phyloP scores from a whole-genome alignment of 2,888 invertebrate genomes.

The Pherbina coryleti region DNA sequence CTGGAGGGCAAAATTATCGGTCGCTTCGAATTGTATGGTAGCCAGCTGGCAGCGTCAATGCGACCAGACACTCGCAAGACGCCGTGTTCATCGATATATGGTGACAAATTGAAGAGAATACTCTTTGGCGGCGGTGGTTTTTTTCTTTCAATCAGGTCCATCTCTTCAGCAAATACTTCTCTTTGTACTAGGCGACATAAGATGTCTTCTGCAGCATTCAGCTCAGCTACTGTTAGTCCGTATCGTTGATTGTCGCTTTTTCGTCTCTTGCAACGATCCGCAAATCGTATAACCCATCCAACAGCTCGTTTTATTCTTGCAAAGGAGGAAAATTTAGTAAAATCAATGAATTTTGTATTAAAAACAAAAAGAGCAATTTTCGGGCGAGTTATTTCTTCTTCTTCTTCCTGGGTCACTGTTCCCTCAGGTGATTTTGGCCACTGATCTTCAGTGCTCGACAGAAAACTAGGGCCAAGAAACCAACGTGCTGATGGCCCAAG shows the following conservation, averaged over 20 bases:
- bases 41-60: conserved; percentile 1
- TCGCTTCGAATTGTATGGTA: neutral
- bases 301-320: conserved; percentile 15
- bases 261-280: neutral
- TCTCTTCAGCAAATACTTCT: too few relatives aligned
- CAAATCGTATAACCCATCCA: conserved; percentile 1
- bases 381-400: conserved; percentile 23
- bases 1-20: neutral
- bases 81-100: too few relatives aligned
- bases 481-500: conserved; percentile 7
- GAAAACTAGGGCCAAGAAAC: neutral
- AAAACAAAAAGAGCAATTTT: conserved; percentile 19
- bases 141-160: too few relatives aligned
- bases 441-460: neutral
- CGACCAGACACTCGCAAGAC: neutral
- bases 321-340: conserved; percentile 27
- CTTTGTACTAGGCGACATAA: too few relatives aligned
- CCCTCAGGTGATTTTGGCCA: neutral
- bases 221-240: too few relatives aligned
- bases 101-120: too few relatives aligned
- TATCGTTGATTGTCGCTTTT: neutral
- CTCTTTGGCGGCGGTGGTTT: too few relatives aligned
- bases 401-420: neutral
- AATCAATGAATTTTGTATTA: conserved; percentile 14
- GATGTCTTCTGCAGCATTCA: too few relatives aligned